Conservation (phyloP, 2,113 vertebrate genomes). For the Stomatorhinus ivindoensis region DNA sequence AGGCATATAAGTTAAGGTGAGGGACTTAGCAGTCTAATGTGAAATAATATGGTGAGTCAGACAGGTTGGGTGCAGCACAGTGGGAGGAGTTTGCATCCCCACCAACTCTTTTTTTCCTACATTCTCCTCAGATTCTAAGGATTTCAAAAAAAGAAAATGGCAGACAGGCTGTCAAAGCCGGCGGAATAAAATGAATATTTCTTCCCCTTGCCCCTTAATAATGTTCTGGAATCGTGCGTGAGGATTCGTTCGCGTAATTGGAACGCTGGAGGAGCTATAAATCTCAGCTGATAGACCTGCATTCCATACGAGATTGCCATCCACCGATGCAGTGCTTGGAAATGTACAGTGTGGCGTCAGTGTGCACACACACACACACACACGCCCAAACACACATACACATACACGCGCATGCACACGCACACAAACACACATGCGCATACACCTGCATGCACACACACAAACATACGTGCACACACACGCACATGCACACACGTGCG, state of each 20-base stretch:
- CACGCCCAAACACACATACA: background rate
- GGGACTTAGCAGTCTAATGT: slow-evolving; percentile 10
- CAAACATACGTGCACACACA: too few relatives aligned
- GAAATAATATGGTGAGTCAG: background rate
- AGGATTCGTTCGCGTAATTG: slow-evolving; percentile 40
- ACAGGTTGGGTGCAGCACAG: background rate
- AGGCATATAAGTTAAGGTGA: background rate
- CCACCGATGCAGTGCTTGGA: slow-evolving; percentile 18
- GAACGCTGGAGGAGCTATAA: slow-evolving; percentile 35
- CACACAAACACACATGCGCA: background rate
- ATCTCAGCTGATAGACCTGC: slow-evolving; percentile 32
- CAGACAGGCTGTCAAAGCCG: slow-evolving; percentile 17
- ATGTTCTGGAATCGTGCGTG: slow-evolving; percentile 33
- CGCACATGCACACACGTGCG: background rate
- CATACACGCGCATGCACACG: too few relatives aligned
- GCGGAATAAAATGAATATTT: slow-evolving; percentile 34
- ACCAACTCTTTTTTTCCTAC: background rate
- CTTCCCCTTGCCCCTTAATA: slow-evolving; percentile 35
- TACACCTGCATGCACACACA: background rate
- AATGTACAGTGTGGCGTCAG: background rate
- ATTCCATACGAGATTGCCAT: slow-evolving; percentile 23
- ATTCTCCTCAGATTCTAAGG: slow-evolving; percentile 6
- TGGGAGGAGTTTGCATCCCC: background rate
- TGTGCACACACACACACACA: background rate
- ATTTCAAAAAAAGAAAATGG: slow-evolving; percentile 28